Conservation (phyloP, 2,797 vertebrate species). For the Bryconaethiops microstoma region DNA sequence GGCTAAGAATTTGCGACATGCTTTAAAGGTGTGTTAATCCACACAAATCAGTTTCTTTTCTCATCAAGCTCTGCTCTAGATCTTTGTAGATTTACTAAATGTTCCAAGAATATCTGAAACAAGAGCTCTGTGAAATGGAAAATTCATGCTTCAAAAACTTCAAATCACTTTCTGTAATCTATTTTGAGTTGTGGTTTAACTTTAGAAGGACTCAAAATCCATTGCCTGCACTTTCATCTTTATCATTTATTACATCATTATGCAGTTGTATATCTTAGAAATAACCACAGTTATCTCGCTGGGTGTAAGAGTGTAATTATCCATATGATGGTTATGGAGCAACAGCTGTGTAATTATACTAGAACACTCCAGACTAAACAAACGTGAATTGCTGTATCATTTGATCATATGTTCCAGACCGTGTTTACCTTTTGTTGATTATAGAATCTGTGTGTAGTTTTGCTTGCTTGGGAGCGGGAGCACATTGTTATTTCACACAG, state of each 20-base stretch:
- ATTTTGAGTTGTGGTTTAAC: background rate
- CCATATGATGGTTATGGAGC: background rate
- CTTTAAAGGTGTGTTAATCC: conserved; percentile 8
- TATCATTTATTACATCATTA: background rate
- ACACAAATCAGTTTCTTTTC: background rate
- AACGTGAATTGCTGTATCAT: background rate
- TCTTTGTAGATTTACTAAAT: too few relatives aligned
- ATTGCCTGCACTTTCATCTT: background rate
- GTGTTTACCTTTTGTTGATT: background rate
- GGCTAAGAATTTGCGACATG: conserved; percentile 21
- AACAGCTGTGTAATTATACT: conserved; percentile 15
- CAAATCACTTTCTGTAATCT: background rate
- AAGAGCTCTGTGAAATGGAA: background rate
- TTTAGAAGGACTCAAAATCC: background rate
- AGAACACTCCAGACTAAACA: background rate
- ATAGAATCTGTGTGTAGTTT: background rate
- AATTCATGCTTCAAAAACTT: too few relatives aligned
- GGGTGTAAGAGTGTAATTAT: conserved; percentile 22
- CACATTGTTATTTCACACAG: conserved; percentile 34
- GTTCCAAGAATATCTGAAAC: background rate
- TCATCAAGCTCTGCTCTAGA: too few relatives aligned
- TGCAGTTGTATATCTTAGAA: background rate
- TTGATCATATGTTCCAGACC: background rate
- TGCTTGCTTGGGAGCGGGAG: conserved; percentile 22
- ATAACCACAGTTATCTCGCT: conserved; percentile 2